Base-by-base conservation (phyloP, 2,113 vertebrate species). In the Heptranchias perlo region DNA sequence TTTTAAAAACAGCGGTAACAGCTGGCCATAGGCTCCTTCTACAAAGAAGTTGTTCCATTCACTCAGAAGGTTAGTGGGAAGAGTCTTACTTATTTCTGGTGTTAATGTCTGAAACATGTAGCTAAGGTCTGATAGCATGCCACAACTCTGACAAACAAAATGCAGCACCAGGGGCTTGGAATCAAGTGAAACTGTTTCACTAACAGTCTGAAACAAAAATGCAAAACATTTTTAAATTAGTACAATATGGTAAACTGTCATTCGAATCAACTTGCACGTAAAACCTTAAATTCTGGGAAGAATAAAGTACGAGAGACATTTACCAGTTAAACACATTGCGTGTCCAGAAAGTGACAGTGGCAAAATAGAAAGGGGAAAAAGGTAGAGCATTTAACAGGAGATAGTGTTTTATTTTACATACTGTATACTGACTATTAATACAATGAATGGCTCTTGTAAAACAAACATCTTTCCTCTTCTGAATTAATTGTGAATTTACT, bases 11-110 rank as follows among this genome's bases (percentile, higher is more conserved):
- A 99, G 97, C 96, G 98, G 98, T 96, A 99, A 97, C 65, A 99
- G 97, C 97, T 99, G 97, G 97, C 97, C 98, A 97, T 98, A 98
- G 97, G 99, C 98, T 96, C 99, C 99, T 92, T 98, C 98, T 7
- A 98, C 97, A 96, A 99, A 99, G 97, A 99, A 99, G 95, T 99
- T 99, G 21, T 97, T 98, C 99, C 99, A 99, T 97, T 99, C 99
- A 2, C 96, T 97, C 65, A 97, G 96, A 76, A 99, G 98, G 92
- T 98, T 98, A 82, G 97, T 78, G 16, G 99, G 99, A 96, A 99
- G 97, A 49, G 96, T 97, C 97, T 97, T 97, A 96, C 96, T 92
- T 18, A 97, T 96, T n/a, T 97, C 97, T 64, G 97, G 96, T 96
- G 97, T 96, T 61, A 97, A 95, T 49, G 98, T 97, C 95, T 98